Evolutionary conservation across 2,888 invertebrate species (phyloP).

Genomic region (Orthosia incerta): DNA sequence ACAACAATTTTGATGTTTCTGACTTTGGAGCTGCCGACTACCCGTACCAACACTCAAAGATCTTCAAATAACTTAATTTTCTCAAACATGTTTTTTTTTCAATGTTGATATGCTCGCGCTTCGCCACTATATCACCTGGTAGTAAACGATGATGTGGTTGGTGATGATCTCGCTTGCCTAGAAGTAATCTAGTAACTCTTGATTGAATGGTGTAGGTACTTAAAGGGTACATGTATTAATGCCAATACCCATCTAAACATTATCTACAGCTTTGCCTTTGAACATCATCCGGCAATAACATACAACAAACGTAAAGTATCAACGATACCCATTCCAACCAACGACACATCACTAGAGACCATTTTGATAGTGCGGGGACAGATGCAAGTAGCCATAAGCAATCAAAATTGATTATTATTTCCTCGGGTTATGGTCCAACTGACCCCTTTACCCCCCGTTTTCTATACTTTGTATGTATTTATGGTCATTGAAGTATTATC

Average conservation of each 20-base stretch:
- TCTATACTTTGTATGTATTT: constrained; percentile 39
- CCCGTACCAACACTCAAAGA: too few relatives aligned
- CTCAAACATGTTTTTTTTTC: too few relatives aligned
- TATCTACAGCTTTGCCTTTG: not conserved
- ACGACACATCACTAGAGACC: constrained; percentile 52
- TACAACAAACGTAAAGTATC: constrained; percentile 45
- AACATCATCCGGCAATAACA: constrained; percentile 7
- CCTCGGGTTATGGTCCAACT: constrained; percentile 47
- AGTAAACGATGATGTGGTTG: too few relatives aligned
- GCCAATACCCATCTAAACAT: not conserved
- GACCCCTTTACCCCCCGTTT: constrained; percentile 52
- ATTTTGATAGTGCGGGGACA: constrained; percentile 51
- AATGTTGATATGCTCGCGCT: too few relatives aligned
- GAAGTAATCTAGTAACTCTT: too few relatives aligned
- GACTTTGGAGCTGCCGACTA: too few relatives aligned
- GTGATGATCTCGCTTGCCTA: too few relatives aligned
- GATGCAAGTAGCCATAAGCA: constrained; percentile 64
- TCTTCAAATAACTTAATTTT: too few relatives aligned
- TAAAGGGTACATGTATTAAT: not conserved
- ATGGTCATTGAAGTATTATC: constrained; percentile 40
- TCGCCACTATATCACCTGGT: too few relatives aligned
- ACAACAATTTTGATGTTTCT: too few relatives aligned
- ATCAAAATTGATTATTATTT: constrained; percentile 68
- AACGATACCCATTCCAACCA: constrained; percentile 39
- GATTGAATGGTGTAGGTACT: too few relatives aligned